These are phyloP conservation scores for Branchinecta sandiegonensis DNA, from an alignment of 2,888 invertebrate genomes.

Conservation along the genomic window DNA sequence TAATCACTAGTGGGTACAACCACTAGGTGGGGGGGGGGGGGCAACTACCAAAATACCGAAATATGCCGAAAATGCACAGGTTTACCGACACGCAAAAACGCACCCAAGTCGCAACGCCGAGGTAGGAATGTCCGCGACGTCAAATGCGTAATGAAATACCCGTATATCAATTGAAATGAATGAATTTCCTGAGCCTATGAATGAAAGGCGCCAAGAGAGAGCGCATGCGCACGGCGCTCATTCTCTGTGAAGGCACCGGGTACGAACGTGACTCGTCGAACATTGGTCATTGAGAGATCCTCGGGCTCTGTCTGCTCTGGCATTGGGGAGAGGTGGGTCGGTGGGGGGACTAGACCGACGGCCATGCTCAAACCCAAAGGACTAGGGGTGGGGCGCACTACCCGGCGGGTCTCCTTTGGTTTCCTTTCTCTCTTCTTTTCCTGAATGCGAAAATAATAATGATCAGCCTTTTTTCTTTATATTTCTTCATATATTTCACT, in stretches of 20 bases:
- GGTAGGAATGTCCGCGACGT: too few relatives aligned
- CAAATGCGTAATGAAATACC: too few relatives aligned
- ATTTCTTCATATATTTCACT: too few relatives aligned
- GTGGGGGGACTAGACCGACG: constrained; percentile 17
- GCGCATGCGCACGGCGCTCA: neutral
- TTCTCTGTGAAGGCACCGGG: neutral
- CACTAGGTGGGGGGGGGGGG: too few relatives aligned
- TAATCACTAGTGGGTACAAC: too few relatives aligned
- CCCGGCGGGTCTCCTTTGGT: constrained; percentile 40
- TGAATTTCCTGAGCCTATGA: too few relatives aligned
- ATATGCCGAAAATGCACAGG: too few relatives aligned
- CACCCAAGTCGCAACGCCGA: too few relatives aligned
- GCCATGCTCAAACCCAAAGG: constrained; percentile 18
- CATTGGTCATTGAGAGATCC: constrained; percentile 53
- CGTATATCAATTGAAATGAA: too few relatives aligned
- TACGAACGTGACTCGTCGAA: neutral
- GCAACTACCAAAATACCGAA: too few relatives aligned
- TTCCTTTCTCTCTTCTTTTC: constrained; percentile 35
- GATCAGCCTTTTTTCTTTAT: neutral
- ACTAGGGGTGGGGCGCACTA: constrained; percentile 34
- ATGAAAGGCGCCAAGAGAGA: neutral
- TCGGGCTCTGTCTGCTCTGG: constrained; percentile 86
- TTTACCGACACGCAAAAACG: too few relatives aligned
- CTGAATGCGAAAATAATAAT: constrained; percentile 17
- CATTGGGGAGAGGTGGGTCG: constrained; percentile 30